Percentiles rank a stretch among this genome's conserved stretches.
Conservation (phyloP, 2,113 vertebrate species). For the Oreochromis niloticus region DNA sequence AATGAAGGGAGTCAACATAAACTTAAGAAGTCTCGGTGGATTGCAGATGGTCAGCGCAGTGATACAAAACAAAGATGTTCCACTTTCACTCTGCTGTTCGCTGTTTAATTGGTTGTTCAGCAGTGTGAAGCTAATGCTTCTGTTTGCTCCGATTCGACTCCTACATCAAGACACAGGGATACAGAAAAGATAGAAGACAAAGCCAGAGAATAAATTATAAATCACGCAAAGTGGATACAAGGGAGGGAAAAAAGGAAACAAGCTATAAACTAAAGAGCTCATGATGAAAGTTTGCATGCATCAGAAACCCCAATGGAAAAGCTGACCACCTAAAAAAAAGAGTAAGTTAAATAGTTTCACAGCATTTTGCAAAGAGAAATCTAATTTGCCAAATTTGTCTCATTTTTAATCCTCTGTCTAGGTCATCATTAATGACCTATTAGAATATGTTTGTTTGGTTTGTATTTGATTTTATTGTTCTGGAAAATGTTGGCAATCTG, state of each 20-base stretch:
- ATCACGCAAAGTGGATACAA: background rate
- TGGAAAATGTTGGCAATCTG: background rate
- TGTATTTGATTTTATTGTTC: background rate
- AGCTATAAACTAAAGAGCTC: background rate
- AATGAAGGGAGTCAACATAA: background rate
- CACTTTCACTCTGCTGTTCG: background rate
- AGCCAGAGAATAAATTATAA: background rate
- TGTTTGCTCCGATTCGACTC: background rate
- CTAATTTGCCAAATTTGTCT: background rate
- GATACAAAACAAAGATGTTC: constrained; percentile 10
- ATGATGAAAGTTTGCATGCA: background rate
- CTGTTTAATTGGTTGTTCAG: background rate
- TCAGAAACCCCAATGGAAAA: background rate
- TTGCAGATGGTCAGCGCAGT: constrained; percentile 3
- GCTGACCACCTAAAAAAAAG: background rate
- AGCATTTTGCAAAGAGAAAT: background rate
- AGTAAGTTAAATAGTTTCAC: background rate
- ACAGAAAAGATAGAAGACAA: background rate
- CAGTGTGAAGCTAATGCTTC: background rate
- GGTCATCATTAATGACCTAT: background rate
- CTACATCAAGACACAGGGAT: background rate
- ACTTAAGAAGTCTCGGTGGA: background rate
- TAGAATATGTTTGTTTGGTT: background rate
- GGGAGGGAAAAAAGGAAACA: background rate
- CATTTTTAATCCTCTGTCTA: background rate